Conservation (phyloP, 2,888 invertebrate species). For the Heliconius charithonia region DNA sequence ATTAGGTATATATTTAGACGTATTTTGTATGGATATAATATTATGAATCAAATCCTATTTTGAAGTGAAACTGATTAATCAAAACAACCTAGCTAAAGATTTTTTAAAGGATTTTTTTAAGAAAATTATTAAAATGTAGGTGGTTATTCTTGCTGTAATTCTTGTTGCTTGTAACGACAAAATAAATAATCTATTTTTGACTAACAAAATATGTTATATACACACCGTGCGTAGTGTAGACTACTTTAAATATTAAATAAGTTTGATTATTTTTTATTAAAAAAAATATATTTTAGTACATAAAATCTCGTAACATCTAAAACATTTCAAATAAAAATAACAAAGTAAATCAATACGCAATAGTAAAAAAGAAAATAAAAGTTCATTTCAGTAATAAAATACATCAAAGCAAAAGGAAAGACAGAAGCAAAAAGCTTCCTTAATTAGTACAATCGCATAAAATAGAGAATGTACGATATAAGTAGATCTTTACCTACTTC, state of each 20-base stretch:
- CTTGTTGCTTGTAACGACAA: too few relatives aligned
- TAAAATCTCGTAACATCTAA: too few relatives aligned
- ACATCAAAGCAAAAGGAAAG: background rate
- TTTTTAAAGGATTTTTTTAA: background rate
- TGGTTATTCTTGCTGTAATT: background rate
- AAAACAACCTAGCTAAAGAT: background rate
- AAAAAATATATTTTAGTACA: too few relatives aligned
- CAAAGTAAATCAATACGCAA: background rate
- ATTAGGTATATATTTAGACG: too few relatives aligned
- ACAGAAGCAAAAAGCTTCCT: slow-evolving; percentile 4
- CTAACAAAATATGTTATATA: too few relatives aligned
- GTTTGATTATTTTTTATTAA: too few relatives aligned
- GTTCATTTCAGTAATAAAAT: slow-evolving; percentile 1
- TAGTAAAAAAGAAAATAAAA: background rate
- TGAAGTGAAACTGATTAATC: background rate
- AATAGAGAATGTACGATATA: slow-evolving; percentile 4
- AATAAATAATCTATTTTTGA: too few relatives aligned
- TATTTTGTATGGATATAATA: background rate
- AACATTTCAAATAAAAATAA: background rate
- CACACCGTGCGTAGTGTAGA: too few relatives aligned
- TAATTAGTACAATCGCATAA: slow-evolving; percentile 1
- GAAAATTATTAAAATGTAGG: background rate
- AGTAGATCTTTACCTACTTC: background rate
- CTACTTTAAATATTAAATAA: too few relatives aligned
- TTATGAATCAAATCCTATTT: background rate